Conservation (phyloP, 2,888 invertebrate genomes). For the Polietes domitor region DNA sequence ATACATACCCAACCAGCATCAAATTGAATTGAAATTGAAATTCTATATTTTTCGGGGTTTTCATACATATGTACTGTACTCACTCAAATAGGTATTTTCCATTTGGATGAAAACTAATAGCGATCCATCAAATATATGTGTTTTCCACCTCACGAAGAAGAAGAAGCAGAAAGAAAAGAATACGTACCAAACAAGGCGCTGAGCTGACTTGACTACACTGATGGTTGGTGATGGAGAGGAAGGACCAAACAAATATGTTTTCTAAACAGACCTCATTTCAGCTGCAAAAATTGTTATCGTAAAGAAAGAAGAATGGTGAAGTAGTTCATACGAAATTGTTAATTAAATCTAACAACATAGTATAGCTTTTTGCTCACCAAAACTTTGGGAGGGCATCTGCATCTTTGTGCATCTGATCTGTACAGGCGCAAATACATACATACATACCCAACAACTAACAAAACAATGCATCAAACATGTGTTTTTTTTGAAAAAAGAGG, state of each 20-base stretch:
- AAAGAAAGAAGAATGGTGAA: constrained; percentile 43
- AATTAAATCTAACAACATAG: constrained; percentile 20
- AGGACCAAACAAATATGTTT: constrained; percentile 6
- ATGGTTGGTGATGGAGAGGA: constrained; percentile 3
- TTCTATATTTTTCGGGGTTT: neutral
- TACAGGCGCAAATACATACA: constrained; percentile 26
- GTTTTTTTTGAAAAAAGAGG: neutral
- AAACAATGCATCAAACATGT: constrained; percentile 28
- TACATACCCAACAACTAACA: constrained; percentile 62
- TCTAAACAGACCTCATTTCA: constrained; percentile 17
- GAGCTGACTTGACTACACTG: neutral
- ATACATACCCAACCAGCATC: constrained; percentile 33
- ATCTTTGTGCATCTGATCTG: constrained; percentile 1
- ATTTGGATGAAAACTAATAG: constrained; percentile 3
- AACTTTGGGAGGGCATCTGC: neutral
- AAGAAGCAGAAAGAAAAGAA: constrained; percentile 6
- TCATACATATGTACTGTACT: constrained; percentile 16
- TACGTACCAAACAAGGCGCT: constrained; percentile 55
- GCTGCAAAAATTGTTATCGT: constrained; percentile 56
- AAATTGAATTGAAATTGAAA: neutral
- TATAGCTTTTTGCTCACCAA: constrained; percentile 36
- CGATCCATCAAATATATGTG: neutral
- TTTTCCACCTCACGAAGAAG: neutral
- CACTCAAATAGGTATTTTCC: constrained; percentile 18
- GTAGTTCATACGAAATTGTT: neutral